These are phyloP conservation scores for Macrosoma leucophasiata DNA, from an alignment of 2,888 invertebrate genomes.

Conservation along the genomic window DNA sequence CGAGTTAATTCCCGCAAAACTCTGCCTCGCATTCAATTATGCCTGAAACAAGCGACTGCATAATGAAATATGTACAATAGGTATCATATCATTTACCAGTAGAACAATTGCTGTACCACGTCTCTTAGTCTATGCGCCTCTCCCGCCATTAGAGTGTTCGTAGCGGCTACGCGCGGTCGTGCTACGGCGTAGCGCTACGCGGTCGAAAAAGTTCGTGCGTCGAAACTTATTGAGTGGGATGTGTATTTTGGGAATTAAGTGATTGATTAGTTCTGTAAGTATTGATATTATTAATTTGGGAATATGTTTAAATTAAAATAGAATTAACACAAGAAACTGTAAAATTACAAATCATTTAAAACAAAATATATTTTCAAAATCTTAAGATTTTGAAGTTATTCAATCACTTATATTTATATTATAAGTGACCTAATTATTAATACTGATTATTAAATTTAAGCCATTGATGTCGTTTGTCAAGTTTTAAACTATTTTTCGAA, in stretches of 20 bases:
- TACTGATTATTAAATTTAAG: no score
- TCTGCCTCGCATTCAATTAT: slow-evolving; percentile 44
- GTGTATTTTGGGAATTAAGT: slow-evolving; percentile 15
- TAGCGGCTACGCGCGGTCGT: slow-evolving; percentile 45
- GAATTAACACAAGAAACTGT: no score
- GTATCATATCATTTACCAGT: slow-evolving; percentile 21
- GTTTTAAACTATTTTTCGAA: no score
- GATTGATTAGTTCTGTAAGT: slow-evolving; percentile 22
- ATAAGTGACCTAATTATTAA: no score
- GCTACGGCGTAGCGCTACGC: slow-evolving; percentile 47
- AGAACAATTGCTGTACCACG: slow-evolving; percentile 19
- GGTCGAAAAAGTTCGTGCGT: slow-evolving; percentile 24
- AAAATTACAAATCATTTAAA: no score
- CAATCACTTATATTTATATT: no score
- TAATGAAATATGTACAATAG: slow-evolving; percentile 26
- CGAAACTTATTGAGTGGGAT: slow-evolving; percentile 16
- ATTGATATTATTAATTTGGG: no score
- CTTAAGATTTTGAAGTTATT: no score
- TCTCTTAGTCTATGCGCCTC: slow-evolving; percentile 18
- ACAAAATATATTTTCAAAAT: no score
- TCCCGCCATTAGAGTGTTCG: slow-evolving; percentile 48
- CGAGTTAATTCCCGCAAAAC: slow-evolving; percentile 40
- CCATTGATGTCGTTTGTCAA: no score
- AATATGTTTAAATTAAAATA: no score
- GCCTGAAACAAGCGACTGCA: slow-evolving; percentile 33